These are phyloP conservation scores for Amblyraja radiata DNA, from an alignment of 2,797 vertebrate genomes.

Conservation along the genomic window DNA sequence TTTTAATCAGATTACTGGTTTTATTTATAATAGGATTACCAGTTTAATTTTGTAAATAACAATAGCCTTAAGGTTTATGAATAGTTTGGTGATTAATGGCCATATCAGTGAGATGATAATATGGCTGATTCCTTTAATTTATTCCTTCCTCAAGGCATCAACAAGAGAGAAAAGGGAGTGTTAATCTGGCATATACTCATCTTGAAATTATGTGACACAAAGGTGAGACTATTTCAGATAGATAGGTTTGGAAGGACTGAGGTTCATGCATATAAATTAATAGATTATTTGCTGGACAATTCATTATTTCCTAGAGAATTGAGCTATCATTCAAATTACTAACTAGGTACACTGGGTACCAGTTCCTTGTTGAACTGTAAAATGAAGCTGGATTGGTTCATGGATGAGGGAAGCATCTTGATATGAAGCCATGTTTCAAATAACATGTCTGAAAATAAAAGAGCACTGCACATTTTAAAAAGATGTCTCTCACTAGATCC, in stretches of 20 bases:
- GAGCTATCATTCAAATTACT: neutral
- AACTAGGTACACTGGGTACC: neutral
- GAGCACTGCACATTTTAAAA: too few relatives aligned
- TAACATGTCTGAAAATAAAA: neutral
- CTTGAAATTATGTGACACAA: too few relatives aligned
- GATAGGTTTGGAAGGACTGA: neutral
- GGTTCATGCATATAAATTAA: neutral
- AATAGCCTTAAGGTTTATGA: neutral
- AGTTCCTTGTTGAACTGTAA: neutral
- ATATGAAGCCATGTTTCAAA: neutral
- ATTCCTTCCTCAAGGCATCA: neutral
- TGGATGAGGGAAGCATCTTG: too few relatives aligned
- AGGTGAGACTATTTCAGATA: neutral
- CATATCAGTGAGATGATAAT: neutral
- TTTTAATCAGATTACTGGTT: neutral
- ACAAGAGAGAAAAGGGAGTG: neutral
- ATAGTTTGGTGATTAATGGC: neutral
- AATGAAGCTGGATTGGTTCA: neutral
- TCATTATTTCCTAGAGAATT: neutral
- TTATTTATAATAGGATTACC: neutral
- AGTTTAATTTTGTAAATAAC: neutral
- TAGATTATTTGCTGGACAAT: neutral
- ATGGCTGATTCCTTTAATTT: neutral
- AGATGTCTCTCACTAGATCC: too few relatives aligned
- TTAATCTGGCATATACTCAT: too few relatives aligned